Evolutionary conservation across 2,888 invertebrate species (phyloP), one percentile per base, ranked within the genome.

Genomic region (Zelleria hepariella): DNA sequence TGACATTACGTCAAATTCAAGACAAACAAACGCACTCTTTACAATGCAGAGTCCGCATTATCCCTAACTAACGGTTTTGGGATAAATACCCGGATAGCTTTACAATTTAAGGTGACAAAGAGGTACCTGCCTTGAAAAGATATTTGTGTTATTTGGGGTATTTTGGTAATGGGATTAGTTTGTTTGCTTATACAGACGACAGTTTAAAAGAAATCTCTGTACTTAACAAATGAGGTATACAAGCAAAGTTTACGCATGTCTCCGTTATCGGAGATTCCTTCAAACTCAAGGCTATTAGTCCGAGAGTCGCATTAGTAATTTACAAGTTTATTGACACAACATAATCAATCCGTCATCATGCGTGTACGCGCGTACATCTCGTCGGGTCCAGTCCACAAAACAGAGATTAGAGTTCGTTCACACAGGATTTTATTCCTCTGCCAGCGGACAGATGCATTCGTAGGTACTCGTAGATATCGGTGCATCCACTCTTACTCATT

Each of bases 371-470:
- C n/a, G n/a, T n/a, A 24, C 54, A 54, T 54, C 54, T 51, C 51
- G 51, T n/a, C 55, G 57, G 6, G 58, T 49, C 51, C 26, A 25
- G 5, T 27, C 7, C 26, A 85, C 84, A 80, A 79, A 86, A 80
- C 85, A 82, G 67, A 87, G 88, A 88, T 88, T 88, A 87, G 86
- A 87, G 88, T 86, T 87, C 88, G 77, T 88, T 88, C 87, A 87
- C 88, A 86, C 88, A 87, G 87, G 86, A 88, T 87, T 88, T 86
- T 87, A 87, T 87, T 86, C 82, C 85, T 81, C 80, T 79, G 77
- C 80, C 26, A 10, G 24, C 24, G 54, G 8, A 20, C 18, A 26
- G 24, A 21, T 56, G 56, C 54, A 54, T 54, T 42, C 54, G 54
- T 18, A 70, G 80, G 82, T 83, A 42, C 32, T 10, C 15, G 32